Conservation (phyloP, 2,113 vertebrate genomes). For the Erythrolamprus reginae region DNA sequence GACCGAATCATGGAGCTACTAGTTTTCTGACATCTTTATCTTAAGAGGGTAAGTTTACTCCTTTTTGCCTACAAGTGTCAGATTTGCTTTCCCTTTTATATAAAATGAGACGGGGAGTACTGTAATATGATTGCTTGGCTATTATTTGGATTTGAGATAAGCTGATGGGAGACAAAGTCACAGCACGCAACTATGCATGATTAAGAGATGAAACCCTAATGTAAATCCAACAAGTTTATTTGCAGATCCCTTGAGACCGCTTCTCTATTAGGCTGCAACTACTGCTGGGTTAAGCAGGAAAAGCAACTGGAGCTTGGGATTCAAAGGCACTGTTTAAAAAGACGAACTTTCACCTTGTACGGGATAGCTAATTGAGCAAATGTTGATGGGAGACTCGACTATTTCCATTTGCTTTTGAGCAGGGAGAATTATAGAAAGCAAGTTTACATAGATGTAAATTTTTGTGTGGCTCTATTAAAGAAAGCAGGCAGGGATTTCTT, state of each 20-base stretch:
- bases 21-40: slow-evolving; percentile 60
- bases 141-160: slow-evolving; percentile 4
- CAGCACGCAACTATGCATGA: slow-evolving; percentile 16
- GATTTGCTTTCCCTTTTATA: neutral
- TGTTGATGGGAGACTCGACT: neutral
- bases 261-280: neutral
- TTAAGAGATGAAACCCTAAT: neutral
- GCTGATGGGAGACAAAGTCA: neutral
- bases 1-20: slow-evolving; percentile 63
- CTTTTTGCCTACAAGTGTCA: neutral
- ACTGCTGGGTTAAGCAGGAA: slow-evolving; percentile 57
- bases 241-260: slow-evolving; percentile 9
- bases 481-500: neutral
- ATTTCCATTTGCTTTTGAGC: neutral
- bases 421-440: neutral
- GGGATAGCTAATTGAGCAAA: neutral
- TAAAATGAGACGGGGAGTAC: no score
- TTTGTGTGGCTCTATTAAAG: neutral
- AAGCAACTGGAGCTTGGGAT: neutral
- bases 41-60: slow-evolving; percentile 61
- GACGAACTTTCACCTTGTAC: neutral
- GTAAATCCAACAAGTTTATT: slow-evolving; percentile 64
- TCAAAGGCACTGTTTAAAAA: neutral
- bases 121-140: neutral
- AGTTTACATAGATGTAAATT: slow-evolving; percentile 20